Evolutionary conservation across 2,113 vertebrate genomes (phyloP).

Genomic region (Dasypus novemcinctus): DNA sequence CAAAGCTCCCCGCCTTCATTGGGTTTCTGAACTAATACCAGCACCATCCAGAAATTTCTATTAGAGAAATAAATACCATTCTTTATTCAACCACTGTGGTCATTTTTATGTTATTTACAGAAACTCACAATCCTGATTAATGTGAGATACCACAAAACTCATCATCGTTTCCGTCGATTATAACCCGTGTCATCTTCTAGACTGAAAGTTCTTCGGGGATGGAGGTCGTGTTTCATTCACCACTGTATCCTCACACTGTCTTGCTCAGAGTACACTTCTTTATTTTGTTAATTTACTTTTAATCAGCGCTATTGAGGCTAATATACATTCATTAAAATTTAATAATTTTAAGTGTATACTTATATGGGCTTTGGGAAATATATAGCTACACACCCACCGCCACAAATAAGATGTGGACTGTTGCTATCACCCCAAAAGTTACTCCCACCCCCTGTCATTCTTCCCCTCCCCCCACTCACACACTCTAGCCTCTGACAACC

Average conservation of each 20-base stretch:
- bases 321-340: too few species aligned
- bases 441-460: too few species aligned
- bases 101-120: not conserved
- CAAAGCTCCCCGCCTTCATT: not conserved
- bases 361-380: too few species aligned
- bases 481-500: too few species aligned
- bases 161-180: not conserved
- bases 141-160: not conserved
- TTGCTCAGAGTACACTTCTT: not conserved
- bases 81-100: not conserved
- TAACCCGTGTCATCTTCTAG: not conserved
- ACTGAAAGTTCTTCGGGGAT: not conserved
- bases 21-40: not conserved
- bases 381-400: too few species aligned
- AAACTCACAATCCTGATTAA: not conserved
- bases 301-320: too few species aligned
- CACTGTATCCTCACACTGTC: not conserved
- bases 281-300: not conserved
- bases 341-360: too few species aligned
- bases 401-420: too few species aligned
- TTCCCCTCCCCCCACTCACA: too few species aligned
- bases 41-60: not conserved
- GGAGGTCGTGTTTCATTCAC: not conserved
- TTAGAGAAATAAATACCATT: too few species aligned
- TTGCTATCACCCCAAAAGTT: too few species aligned